phyloP scores from a whole-genome alignment of 64 coral and sea anemone species.

The Trachythela sp. region DNA sequence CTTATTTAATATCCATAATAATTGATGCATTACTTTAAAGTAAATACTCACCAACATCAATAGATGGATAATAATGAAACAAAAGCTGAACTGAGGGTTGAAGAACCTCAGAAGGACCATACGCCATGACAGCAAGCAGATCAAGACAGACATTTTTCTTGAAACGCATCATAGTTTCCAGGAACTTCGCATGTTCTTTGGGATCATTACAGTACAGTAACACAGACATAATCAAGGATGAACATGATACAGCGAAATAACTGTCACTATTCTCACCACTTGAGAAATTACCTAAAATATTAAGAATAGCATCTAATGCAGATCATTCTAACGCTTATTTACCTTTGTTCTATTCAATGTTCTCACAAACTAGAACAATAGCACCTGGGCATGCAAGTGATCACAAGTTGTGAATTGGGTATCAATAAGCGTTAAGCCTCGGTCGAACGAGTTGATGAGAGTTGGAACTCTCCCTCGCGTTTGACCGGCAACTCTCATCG shows the following conservation, averaged over 20 bases:
- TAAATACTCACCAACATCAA: constrained; percentile 61
- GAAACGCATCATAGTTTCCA: constrained; percentile 87
- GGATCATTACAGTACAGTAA: constrained; percentile 83
- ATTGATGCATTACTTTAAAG: no score
- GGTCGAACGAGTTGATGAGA: no score
- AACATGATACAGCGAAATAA: constrained; percentile 72
- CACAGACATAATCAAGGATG: constrained; percentile 81
- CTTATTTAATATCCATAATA: no score
- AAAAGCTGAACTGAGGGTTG: constrained; percentile 81
- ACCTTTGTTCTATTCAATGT: no score
- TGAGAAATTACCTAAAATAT: constrained; percentile 5
- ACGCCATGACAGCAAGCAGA: constrained; percentile 84
- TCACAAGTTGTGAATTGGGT: no score
- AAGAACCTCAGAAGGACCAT: constrained; percentile 79
- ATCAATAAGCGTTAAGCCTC: no score
- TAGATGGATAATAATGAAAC: constrained; percentile 80
- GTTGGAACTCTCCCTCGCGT: no score
- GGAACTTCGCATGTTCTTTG: constrained; percentile 90
- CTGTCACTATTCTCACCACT: constrained; percentile 28
- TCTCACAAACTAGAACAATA: no score
- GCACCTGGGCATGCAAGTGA: no score
- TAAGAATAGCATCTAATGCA: neutral
- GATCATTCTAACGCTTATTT: no score
- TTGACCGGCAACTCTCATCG: no score
- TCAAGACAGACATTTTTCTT: constrained; percentile 89